These are phyloP conservation scores for Tringa solitaria DNA, from an alignment of 2,113 vertebrate genomes.

Conservation along the genomic window DNA sequence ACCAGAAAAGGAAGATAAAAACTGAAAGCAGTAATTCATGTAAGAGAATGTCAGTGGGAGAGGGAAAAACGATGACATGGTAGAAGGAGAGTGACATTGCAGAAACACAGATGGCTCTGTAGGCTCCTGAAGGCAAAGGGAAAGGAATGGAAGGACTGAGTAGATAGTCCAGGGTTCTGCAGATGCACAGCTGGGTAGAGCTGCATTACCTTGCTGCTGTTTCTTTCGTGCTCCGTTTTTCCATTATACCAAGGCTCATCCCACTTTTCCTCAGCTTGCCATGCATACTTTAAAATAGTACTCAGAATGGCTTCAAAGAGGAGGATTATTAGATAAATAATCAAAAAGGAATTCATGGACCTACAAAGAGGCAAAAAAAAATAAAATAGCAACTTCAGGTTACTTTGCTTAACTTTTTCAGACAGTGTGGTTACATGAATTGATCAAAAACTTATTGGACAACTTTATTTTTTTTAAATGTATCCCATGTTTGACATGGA, in stretches of 20 bases:
- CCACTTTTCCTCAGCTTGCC: slow-evolving; percentile 93
- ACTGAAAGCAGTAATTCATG: neutral
- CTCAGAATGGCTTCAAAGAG: slow-evolving; percentile 93
- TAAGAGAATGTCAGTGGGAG: neutral
- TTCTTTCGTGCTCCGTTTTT: slow-evolving; percentile 92
- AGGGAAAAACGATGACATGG: neutral
- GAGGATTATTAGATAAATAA: slow-evolving; percentile 95
- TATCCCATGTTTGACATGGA: neutral
- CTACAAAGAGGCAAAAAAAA: slow-evolving; percentile 66
- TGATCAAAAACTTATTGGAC: neutral
- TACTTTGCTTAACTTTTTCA: neutral
- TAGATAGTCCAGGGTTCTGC: neutral
- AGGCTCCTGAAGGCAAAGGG: neutral
- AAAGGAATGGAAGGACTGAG: neutral
- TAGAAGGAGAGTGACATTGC: neutral
- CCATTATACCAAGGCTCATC: slow-evolving; percentile 95
- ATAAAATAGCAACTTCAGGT: neutral
- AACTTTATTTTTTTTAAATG: neutral
- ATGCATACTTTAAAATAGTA: slow-evolving; percentile 95
- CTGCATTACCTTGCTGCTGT: slow-evolving; percentile 89
- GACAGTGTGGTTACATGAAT: neutral
- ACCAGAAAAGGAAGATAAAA: neutral
- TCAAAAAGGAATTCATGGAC: slow-evolving; percentile 98
- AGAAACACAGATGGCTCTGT: neutral
- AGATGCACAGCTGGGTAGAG: neutral